These are phyloP conservation scores for Dicyema japonicum DNA, from an alignment of 1,140 invertebrate species.

Conservation along the genomic window DNA sequence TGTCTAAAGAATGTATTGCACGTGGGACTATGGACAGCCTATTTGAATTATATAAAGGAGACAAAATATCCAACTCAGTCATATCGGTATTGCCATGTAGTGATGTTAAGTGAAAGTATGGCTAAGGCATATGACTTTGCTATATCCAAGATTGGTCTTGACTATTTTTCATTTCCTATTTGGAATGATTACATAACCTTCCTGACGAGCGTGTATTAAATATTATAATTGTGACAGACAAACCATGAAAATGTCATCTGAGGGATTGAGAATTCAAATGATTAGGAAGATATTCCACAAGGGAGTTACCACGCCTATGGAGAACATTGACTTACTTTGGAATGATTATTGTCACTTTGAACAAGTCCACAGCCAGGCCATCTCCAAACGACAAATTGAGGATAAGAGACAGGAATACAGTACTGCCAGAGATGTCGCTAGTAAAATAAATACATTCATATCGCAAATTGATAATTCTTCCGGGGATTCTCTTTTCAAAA, in stretches of 20 bases:
- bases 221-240: conserved; percentile 23
- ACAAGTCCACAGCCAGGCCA: conserved; percentile 59
- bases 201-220: conserved; percentile 48
- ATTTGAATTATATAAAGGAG: conserved; percentile 84
- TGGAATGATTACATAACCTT: conserved; percentile 94
- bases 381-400: conserved; percentile 65
- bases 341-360: conserved; percentile 65
- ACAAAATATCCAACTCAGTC: too few relatives aligned
- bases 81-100: conserved; percentile 4
- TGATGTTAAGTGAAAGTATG: conserved; percentile 61
- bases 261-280: conserved; percentile 91
- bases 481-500: too few relatives aligned
- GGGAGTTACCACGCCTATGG: conserved; percentile 74
- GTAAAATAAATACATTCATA: conserved; percentile 66
- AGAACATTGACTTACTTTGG: conserved; percentile 83
- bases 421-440: conserved; percentile 74
- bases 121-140: conserved; percentile 96
- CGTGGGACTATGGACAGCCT: conserved; percentile 89
- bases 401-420: conserved; percentile 71
- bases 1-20: conserved; percentile 89
- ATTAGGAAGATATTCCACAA: conserved; percentile 75
- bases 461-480: conserved; percentile 41
- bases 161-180: conserved; percentile 65
- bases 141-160: conserved; percentile 86
- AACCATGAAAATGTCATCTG: conserved; percentile 80